A percentile compares a stretch with the other conserved stretches of the same genome.
Conservation (phyloP, 2,113 vertebrate species). For the Okapia johnstoni region DNA sequence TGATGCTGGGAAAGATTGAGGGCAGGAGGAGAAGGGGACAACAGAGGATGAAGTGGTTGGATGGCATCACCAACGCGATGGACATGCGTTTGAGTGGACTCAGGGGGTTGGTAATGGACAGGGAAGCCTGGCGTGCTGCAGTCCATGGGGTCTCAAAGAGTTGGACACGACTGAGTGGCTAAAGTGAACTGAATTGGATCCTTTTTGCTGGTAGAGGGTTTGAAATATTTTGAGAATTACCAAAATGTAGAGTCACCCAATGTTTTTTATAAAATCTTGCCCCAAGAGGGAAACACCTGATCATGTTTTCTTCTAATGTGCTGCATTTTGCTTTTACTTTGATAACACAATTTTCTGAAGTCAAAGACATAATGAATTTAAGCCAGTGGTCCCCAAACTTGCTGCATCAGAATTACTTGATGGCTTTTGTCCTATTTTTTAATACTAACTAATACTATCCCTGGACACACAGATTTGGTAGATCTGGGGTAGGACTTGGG, state of each 20-base stretch:
- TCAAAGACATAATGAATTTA: neutral
- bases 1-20: neutral
- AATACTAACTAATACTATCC: neutral
- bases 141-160: fast-evolving
- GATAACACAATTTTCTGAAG: neutral
- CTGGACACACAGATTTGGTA: neutral
- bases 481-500: neutral
- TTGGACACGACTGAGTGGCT: neutral
- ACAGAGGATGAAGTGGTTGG: neutral
- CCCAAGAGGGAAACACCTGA: neutral
- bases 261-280: neutral
- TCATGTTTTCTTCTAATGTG: neutral
- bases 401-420: neutral
- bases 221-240: neutral
- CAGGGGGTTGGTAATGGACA: neutral
- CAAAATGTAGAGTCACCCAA: neutral
- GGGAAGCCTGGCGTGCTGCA: neutral
- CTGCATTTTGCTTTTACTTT: neutral
- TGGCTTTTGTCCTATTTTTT: neutral
- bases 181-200: neutral
- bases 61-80: neutral
- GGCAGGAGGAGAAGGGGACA: fast-evolving
- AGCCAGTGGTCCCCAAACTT: neutral
- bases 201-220: neutral
- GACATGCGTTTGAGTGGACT: neutral